These are phyloP conservation scores for Ennomos quercinarius DNA, from an alignment of 2,888 invertebrate genomes.

Conservation along the genomic window DNA sequence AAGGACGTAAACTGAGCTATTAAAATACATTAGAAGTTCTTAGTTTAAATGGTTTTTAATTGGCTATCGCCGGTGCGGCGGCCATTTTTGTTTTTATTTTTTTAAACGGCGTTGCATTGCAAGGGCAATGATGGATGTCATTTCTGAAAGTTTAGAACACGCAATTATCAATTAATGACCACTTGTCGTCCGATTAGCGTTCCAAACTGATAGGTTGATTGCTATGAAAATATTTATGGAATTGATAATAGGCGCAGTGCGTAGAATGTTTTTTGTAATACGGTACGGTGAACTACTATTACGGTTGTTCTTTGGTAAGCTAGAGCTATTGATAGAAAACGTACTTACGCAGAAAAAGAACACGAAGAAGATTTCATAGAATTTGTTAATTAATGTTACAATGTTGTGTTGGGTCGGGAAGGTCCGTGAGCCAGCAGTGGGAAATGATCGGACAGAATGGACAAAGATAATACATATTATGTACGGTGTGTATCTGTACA, in stretches of 20 bases:
- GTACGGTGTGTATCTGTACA: too few relatives aligned
- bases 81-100: slow-evolving; percentile 35
- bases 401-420: too few relatives aligned
- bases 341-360: neutral
- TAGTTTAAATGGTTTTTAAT: slow-evolving; percentile 30
- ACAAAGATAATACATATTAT: too few relatives aligned
- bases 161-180: slow-evolving; percentile 68
- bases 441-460: too few relatives aligned
- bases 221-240: slow-evolving; percentile 74
- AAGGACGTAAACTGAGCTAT: slow-evolving; percentile 17
- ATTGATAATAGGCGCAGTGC: slow-evolving; percentile 54
- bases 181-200: slow-evolving; percentile 60
- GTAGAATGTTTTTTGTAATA: slow-evolving; percentile 55
- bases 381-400: too few relatives aligned
- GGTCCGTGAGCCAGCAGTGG: too few relatives aligned
- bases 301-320: slow-evolving; percentile 28
- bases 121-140: slow-evolving; percentile 63
- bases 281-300: slow-evolving; percentile 41
- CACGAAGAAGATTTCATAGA: too few relatives aligned
- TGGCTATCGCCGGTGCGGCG: slow-evolving; percentile 20
- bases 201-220: slow-evolving; percentile 75
- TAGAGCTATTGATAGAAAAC: slow-evolving; percentile 14
- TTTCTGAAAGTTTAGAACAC: slow-evolving; percentile 65
- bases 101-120: slow-evolving; percentile 32
- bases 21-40: slow-evolving; percentile 22